Percentiles rank a stretch among this genome's conserved stretches.
Evolutionary conservation across 2,797 vertebrate genomes (phyloP).

Genomic region (Esox lucius): DNA sequence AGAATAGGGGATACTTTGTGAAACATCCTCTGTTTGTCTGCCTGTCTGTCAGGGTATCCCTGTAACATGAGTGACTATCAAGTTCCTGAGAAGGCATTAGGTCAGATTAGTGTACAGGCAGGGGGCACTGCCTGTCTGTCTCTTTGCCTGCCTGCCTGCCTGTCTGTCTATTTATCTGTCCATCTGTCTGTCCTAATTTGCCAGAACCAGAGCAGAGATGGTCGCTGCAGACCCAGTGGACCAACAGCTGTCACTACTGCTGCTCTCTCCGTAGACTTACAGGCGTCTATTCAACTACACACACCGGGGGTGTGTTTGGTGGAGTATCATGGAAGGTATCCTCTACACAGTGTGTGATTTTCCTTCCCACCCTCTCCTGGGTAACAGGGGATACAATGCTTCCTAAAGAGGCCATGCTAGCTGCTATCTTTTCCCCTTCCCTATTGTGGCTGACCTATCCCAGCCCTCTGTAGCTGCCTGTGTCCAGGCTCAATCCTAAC

Average conservation of each 20-base stretch:
- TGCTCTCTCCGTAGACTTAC: conserved; percentile 65
- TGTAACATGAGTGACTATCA: conserved; percentile 51
- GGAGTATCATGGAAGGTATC: conserved; percentile 17
- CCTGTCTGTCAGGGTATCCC: conserved; percentile 35
- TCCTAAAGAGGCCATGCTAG: conserved; percentile 40
- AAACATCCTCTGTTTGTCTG: conserved; percentile 10
- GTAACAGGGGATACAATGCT: conserved; percentile 18
- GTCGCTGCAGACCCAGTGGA: conserved; percentile 31
- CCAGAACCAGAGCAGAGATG: conserved; percentile 40
- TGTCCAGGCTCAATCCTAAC: conserved; percentile 48
- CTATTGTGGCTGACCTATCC: not conserved
- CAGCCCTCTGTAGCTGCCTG: conserved; percentile 29
- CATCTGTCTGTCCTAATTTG: conserved; percentile 33
- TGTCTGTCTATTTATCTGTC: not conserved
- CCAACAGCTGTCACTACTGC: conserved; percentile 61
- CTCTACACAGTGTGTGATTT: conserved; percentile 21
- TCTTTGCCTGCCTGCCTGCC: conserved; percentile 67
- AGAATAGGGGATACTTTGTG: not conserved
- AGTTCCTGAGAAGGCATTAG: conserved; percentile 61
- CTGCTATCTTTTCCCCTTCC: conserved; percentile 38
- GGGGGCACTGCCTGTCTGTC: conserved; percentile 61
- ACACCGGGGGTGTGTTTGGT: conserved; percentile 1
- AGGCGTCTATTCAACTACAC: conserved; percentile 69
- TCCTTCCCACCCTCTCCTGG: conserved; percentile 27
- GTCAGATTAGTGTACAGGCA: conserved; percentile 61